Evolutionary conservation across 2,113 vertebrate genomes (phyloP).

Genomic region (Hassar affinis): DNA sequence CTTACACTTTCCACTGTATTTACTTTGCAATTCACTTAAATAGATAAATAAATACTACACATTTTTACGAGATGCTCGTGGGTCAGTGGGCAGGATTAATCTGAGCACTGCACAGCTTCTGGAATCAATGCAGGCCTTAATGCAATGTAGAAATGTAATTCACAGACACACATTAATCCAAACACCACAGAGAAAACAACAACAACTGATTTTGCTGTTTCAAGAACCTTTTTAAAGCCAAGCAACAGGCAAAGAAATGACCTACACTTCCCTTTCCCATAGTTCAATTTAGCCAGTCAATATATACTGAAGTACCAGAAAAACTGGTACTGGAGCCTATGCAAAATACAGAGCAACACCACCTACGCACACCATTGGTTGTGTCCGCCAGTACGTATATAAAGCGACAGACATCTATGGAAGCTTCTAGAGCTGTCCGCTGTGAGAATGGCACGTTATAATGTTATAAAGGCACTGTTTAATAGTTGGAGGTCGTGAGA

Average conservation of each 20-base stretch:
- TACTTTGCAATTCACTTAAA: not conserved
- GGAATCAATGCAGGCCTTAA: not conserved
- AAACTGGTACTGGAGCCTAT: no score
- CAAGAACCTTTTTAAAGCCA: not conserved
- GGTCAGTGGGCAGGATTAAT: no score
- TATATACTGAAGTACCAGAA: no score
- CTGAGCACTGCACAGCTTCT: not conserved
- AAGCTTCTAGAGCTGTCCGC: no score
- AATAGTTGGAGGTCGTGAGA: no score
- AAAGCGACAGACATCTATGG: no score
- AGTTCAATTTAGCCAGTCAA: not conserved
- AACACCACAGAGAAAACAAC: not conserved
- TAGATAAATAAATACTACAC: no score
- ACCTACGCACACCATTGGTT: no score
- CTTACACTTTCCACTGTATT: not conserved
- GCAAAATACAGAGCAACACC: no score
- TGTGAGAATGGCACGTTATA: no score
- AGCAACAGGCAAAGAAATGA: not conserved
- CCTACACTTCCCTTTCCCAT: not conserved
- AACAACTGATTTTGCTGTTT: not conserved
- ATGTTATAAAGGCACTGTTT: no score
- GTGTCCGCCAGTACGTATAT: no score
- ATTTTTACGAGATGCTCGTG: not conserved
- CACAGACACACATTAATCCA: not conserved
- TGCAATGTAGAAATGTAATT: not conserved